These are phyloP conservation scores for Ctenicera cuprea DNA, from an alignment of 2,888 invertebrate genomes.

Conservation along the genomic window DNA sequence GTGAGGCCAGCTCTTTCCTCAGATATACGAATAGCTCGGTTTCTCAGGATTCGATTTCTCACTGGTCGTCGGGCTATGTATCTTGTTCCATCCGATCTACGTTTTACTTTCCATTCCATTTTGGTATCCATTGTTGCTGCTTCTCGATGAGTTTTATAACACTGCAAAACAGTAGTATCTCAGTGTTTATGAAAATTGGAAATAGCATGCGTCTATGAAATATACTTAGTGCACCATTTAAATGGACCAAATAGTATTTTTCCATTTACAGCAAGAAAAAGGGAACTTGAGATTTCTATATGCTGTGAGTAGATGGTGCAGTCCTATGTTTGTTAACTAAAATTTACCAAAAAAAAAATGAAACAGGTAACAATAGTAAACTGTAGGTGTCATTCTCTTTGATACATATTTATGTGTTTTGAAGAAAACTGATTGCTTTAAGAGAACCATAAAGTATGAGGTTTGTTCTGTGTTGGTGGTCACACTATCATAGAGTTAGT, in stretches of 20 bases:
- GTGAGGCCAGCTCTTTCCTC: conserved; percentile 80
- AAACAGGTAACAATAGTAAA: too few relatives aligned
- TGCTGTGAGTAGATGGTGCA: too few relatives aligned
- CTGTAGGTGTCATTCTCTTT: too few relatives aligned
- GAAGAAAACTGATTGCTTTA: too few relatives aligned
- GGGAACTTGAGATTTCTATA: neutral
- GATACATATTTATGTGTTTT: too few relatives aligned
- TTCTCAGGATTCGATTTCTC: conserved; percentile 79
- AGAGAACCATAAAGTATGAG: too few relatives aligned
- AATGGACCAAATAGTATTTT: neutral
- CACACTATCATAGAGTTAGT: neutral
- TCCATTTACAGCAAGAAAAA: neutral
- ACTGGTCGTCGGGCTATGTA: conserved; percentile 85
- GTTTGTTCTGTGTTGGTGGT: too few relatives aligned
- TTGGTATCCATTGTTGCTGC: conserved; percentile 67
- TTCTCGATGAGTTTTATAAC: conserved; percentile 40
- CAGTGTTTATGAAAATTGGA: neutral
- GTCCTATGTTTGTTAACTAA: too few relatives aligned
- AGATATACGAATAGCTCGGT: conserved; percentile 79
- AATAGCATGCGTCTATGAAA: neutral
- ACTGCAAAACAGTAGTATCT: conserved; percentile 16
- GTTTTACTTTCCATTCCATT: conserved; percentile 86
- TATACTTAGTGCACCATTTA: neutral
- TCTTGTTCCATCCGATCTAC: conserved; percentile 84
- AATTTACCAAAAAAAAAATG: too few relatives aligned